These are phyloP conservation scores for Poeciliopsis retropinna DNA, from an alignment of 2,113 vertebrate species.

Conservation along the genomic window DNA sequence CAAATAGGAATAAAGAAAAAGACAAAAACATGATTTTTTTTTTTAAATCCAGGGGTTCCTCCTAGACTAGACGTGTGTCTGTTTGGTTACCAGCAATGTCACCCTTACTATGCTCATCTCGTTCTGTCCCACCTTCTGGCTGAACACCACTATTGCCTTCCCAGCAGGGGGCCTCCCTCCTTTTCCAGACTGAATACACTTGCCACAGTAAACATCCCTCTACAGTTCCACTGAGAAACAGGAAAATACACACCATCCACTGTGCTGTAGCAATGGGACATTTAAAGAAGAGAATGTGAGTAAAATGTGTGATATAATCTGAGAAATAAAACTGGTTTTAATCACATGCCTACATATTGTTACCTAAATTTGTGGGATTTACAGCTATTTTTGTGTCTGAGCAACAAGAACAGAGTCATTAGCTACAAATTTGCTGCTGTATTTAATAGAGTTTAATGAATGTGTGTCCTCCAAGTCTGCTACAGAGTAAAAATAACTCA, in stretches of 20 bases:
- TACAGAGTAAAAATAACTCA: no score
- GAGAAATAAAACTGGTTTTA: no score
- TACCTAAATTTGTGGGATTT: no score
- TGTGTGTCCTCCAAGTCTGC: no score
- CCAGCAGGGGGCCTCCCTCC: constrained; percentile 51
- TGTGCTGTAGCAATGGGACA: background rate
- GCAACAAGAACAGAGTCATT: no score
- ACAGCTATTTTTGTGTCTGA: no score
- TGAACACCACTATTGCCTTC: constrained; percentile 51
- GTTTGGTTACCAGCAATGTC: constrained; percentile 4
- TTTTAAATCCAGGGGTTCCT: background rate
- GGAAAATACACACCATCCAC: constrained; percentile 55
- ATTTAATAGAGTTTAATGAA: no score
- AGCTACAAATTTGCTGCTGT: no score
- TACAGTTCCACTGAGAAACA: constrained; percentile 37
- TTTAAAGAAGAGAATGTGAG: background rate
- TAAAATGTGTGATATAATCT: background rate
- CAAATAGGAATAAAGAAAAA: no score
- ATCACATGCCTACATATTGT: no score
- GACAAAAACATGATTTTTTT: background rate
- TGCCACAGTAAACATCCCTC: constrained; percentile 59
- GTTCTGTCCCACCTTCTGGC: constrained; percentile 32
- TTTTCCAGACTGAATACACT: constrained; percentile 54
- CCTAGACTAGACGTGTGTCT: background rate
- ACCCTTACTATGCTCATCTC: background rate